These are phyloP conservation scores for Oceanodroma tethys DNA, from an alignment of 2,113 vertebrate species.

Conservation along the genomic window DNA sequence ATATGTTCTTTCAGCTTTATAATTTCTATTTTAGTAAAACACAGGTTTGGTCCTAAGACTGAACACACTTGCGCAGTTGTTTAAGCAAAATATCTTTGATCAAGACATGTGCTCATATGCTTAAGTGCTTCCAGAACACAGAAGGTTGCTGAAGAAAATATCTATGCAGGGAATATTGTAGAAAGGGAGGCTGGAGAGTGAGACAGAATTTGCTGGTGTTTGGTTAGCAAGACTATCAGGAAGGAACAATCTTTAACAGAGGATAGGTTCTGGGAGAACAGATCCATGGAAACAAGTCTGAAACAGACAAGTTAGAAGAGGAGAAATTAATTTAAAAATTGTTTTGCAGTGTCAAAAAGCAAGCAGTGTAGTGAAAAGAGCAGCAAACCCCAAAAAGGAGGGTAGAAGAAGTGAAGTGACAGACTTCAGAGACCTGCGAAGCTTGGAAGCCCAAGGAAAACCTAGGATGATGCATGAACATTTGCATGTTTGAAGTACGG, in stretches of 20 bases:
- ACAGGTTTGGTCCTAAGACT: neutral
- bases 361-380: neutral
- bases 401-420: neutral
- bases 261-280: neutral
- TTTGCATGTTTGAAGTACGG: neutral
- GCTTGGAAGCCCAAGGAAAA: neutral
- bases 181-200: neutral
- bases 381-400: neutral
- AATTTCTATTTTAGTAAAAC: neutral
- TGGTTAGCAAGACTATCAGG: neutral
- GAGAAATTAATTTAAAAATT: neutral
- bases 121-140: neutral
- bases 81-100: neutral
- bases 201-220: neutral
- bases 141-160: neutral
- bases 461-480: neutral
- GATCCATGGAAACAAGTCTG: neutral
- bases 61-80: neutral
- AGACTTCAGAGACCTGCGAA: neutral
- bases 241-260: neutral
- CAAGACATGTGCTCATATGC: neutral
- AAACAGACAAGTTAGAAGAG: neutral
- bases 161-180: neutral
- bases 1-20: neutral
- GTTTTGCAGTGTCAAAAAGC: neutral